These are phyloP conservation scores for Ctenopoma multispine DNA, from an alignment of 2,797 vertebrate genomes.

Conservation along the genomic window DNA sequence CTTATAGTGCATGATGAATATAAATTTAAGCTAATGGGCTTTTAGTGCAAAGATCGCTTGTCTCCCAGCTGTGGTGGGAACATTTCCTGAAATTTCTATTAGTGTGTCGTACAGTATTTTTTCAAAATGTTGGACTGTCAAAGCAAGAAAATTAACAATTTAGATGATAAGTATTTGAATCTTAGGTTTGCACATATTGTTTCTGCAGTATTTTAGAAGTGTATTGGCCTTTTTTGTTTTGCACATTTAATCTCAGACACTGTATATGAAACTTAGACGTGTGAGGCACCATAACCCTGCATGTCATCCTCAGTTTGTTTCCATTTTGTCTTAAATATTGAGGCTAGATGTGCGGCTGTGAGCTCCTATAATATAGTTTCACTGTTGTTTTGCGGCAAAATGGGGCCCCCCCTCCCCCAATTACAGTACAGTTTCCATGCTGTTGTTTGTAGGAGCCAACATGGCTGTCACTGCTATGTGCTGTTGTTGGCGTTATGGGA, in stretches of 20 bases:
- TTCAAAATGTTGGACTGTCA: slow-evolving; percentile 47
- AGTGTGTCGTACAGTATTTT: slow-evolving; percentile 57
- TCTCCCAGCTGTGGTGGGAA: slow-evolving; percentile 51
- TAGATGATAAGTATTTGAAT: slow-evolving; percentile 47
- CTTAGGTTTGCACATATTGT: slow-evolving; percentile 51
- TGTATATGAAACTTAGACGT: slow-evolving; percentile 53
- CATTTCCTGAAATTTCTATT: slow-evolving; percentile 52
- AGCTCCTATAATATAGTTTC: slow-evolving; percentile 31
- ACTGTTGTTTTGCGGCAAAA: slow-evolving; percentile 11
- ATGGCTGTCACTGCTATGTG: slow-evolving; percentile 29
- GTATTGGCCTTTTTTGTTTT: slow-evolving; percentile 62
- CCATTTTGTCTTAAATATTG: slow-evolving; percentile 54
- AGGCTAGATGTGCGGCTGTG: slow-evolving; percentile 37
- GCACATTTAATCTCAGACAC: slow-evolving; percentile 65
- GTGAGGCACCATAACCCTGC: slow-evolving; percentile 64
- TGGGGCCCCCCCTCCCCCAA: background rate
- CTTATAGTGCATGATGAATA: slow-evolving; percentile 71
- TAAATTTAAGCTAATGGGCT: slow-evolving; percentile 59
- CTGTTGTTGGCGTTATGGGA: slow-evolving; percentile 24
- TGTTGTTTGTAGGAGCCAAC: slow-evolving; percentile 33
- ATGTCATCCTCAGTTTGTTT: slow-evolving; percentile 70
- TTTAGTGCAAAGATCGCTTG: slow-evolving; percentile 60
- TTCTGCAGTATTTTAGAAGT: slow-evolving; percentile 51
- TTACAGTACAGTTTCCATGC: slow-evolving; percentile 29
- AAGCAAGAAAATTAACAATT: slow-evolving; percentile 39